These are phyloP conservation scores for Hirtodrosophila alboralis DNA, from an alignment of 2,888 invertebrate genomes.

Conservation along the genomic window DNA sequence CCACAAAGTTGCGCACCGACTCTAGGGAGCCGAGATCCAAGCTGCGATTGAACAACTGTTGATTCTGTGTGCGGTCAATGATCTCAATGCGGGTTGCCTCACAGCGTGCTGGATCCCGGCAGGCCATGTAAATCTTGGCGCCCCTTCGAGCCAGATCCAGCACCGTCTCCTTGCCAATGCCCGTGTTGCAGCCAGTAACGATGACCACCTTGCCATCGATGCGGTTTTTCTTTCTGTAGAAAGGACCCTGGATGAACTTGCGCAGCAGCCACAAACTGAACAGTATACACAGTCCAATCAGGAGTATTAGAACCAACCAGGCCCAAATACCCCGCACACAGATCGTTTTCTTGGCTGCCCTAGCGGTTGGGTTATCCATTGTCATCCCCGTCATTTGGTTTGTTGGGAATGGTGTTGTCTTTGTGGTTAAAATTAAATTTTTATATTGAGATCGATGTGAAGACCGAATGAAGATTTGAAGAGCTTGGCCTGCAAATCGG, in stretches of 20 bases:
- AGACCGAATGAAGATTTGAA: too few relatives aligned
- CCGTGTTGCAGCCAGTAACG: conserved; percentile 92
- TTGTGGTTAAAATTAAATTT: background rate
- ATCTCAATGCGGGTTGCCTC: conserved; percentile 90
- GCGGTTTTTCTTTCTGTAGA: conserved; percentile 81
- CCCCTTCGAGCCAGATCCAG: conserved; percentile 89
- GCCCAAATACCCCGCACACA: conserved; percentile 73
- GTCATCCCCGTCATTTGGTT: conserved; percentile 25
- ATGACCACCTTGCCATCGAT: conserved; percentile 88
- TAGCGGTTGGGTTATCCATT: conserved; percentile 29
- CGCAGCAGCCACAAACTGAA: conserved; percentile 71
- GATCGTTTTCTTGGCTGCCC: conserved; percentile 56
- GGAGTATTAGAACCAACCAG: conserved; percentile 61
- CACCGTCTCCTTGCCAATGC: conserved; percentile 91
- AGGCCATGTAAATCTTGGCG: conserved; percentile 94
- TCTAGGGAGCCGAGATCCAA: conserved; percentile 85
- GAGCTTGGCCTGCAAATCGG: too few relatives aligned
- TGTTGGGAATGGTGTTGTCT: too few relatives aligned
- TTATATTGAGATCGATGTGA: too few relatives aligned
- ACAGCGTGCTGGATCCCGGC: conserved; percentile 90
- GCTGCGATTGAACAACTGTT: conserved; percentile 87
- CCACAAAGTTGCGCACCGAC: conserved; percentile 86
- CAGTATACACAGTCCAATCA: conserved; percentile 41
- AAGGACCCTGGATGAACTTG: conserved; percentile 80
- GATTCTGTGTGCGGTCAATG: conserved; percentile 90